These are phyloP conservation scores for Argopecten irradians DNA, from an alignment of 1,140 invertebrate genomes.

Conservation along the genomic window DNA sequence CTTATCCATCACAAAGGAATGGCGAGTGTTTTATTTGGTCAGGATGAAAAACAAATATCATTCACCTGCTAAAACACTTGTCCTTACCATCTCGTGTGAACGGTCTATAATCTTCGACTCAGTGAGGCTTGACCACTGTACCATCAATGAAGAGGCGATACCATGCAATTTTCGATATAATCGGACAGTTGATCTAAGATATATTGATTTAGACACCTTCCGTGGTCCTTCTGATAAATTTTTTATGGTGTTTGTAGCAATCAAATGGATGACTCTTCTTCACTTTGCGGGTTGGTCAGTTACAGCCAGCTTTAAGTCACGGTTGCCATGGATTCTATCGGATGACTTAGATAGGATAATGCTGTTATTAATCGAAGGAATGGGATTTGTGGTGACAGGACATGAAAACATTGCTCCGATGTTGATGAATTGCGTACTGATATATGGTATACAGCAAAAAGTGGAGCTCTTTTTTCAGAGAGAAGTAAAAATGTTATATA, in stretches of 20 bases:
- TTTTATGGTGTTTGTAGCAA: not conserved
- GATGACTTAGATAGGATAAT: not conserved
- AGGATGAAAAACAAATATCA: too few relatives aligned
- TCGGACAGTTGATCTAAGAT: not conserved
- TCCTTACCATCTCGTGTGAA: too few relatives aligned
- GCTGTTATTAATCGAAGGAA: not conserved
- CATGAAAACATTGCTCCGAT: not conserved
- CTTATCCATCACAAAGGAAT: too few relatives aligned
- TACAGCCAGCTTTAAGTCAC: not conserved
- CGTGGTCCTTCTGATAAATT: not conserved
- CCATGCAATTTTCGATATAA: not conserved
- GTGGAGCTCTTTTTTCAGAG: not conserved
- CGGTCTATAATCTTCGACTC: not conserved
- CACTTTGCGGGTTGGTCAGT: not conserved
- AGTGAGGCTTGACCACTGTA: not conserved
- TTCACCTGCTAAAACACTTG: too few relatives aligned
- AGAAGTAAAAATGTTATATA: not conserved
- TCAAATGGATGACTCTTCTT: not conserved
- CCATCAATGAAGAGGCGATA: not conserved
- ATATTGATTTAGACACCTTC: constrained; percentile 22
- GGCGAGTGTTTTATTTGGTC: too few relatives aligned
- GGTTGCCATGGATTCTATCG: not conserved
- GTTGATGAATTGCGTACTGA: not conserved
- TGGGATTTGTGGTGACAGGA: not conserved
- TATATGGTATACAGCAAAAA: too few relatives aligned